Conservation (phyloP, 2,113 vertebrate species). For the Pelvicachromis taeniatus region DNA sequence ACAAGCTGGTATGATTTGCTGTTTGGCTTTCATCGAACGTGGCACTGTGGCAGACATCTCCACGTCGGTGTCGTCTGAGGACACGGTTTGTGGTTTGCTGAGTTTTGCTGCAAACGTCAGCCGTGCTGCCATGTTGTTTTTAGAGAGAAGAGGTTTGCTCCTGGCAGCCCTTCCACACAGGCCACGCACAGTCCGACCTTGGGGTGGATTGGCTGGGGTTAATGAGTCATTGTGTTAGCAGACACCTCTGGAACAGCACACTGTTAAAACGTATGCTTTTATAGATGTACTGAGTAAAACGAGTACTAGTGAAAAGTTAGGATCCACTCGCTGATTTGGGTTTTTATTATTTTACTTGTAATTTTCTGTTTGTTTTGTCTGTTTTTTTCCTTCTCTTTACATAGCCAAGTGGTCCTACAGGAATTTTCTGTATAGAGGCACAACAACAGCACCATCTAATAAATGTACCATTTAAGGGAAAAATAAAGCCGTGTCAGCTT, state of each 20-base stretch:
- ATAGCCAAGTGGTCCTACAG: not conserved
- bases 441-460: not conserved
- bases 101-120: not conserved
- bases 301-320: not conserved
- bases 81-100: not conserved
- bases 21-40: not conserved
- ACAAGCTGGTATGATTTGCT: not conserved
- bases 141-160: not conserved
- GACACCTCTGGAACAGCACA: not conserved
- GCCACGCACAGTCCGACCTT: not conserved
- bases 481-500: not conserved
- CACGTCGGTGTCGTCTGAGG: not conserved
- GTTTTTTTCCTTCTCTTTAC: no score
- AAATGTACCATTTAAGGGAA: not conserved
- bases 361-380: accelerated
- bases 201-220: not conserved
- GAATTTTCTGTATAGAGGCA: not conserved
- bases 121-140: not conserved
- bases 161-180: not conserved
- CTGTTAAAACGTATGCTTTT: not conserved
- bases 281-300: not conserved
- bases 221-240: not conserved
- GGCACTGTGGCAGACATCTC: not conserved
- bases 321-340: not conserved
- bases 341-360: accelerated